These are phyloP conservation scores for Atrichornis clamosus DNA, from an alignment of 2,113 vertebrate genomes.

Conservation along the genomic window DNA sequence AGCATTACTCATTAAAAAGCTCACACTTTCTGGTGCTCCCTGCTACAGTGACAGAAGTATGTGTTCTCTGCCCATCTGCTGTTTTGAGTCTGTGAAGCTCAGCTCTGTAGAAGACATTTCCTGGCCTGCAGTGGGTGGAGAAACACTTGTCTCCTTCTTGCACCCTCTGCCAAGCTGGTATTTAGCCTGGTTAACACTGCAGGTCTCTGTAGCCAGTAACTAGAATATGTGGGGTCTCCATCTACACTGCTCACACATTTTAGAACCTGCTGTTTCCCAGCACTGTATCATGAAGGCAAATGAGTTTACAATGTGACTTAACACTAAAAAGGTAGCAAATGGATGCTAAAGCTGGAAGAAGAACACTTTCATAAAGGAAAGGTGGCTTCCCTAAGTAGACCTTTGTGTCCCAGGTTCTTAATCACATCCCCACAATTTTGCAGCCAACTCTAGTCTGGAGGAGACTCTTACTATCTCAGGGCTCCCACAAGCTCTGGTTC, in stretches of 20 bases:
- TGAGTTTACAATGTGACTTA: not conserved
- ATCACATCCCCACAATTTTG: not conserved
- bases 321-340: not conserved
- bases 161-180: not conserved
- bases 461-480: not conserved
- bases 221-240: not conserved
- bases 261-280: not conserved
- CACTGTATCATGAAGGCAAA: not conserved
- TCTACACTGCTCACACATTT: not conserved
- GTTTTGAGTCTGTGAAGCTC: conserved; percentile 34
- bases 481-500: not conserved
- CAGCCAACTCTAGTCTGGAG: not conserved
- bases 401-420: not conserved
- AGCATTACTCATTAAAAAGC: conserved; percentile 26
- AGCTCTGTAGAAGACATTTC: conserved; percentile 39
- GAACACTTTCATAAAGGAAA: not conserved
- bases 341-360: not conserved
- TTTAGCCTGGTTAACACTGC: not conserved
- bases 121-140: conserved; percentile 39
- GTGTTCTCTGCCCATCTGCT: conserved; percentile 40
- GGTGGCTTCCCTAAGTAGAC: not conserved
- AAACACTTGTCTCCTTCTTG: conserved; percentile 10
- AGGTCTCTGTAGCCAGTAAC: not conserved
- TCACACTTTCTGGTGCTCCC: conserved; percentile 36
- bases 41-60: conserved; percentile 14